These are phyloP conservation scores for Sebastes schlegelii DNA, from an alignment of 2,113 vertebrate genomes.

Conservation along the genomic window DNA sequence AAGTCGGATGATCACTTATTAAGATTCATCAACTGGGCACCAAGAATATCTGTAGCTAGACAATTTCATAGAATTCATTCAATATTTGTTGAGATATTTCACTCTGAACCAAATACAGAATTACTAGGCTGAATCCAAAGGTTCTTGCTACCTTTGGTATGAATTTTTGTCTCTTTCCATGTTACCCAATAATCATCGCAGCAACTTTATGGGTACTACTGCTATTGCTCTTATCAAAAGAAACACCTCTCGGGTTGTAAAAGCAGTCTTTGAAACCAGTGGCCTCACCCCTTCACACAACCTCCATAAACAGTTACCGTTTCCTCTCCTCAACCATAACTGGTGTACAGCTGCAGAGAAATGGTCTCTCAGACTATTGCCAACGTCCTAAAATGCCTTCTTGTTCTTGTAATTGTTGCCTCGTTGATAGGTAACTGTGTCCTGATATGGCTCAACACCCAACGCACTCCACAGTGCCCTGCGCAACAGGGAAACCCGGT, in stretches of 20 bases:
- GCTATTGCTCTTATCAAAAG: constrained; percentile 8
- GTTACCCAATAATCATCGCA: neutral
- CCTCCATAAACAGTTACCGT: neutral
- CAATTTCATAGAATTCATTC: neutral
- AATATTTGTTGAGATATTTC: neutral
- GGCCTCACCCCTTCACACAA: neutral
- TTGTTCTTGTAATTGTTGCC: constrained; percentile 5
- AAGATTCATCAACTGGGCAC: neutral
- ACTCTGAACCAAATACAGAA: neutral
- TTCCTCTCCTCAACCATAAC: neutral
- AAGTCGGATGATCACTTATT: neutral
- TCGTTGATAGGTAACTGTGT: constrained; percentile 62
- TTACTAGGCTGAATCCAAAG: neutral
- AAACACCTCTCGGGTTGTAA: constrained; percentile 4
- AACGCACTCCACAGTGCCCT: constrained; percentile 11
- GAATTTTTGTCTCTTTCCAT: neutral
- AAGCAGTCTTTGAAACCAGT: neutral
- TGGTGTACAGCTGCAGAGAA: neutral
- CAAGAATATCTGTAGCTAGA: neutral
- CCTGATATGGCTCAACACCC: constrained; percentile 60
- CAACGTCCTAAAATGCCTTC: neutral
- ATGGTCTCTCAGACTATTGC: constrained; percentile 6
- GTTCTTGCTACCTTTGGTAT: neutral
- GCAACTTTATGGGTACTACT: neutral
- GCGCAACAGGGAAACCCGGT: neutral